Evolutionary conservation across 2,797 vertebrate species (phyloP).

Genomic region (Lacerta agilis): DNA sequence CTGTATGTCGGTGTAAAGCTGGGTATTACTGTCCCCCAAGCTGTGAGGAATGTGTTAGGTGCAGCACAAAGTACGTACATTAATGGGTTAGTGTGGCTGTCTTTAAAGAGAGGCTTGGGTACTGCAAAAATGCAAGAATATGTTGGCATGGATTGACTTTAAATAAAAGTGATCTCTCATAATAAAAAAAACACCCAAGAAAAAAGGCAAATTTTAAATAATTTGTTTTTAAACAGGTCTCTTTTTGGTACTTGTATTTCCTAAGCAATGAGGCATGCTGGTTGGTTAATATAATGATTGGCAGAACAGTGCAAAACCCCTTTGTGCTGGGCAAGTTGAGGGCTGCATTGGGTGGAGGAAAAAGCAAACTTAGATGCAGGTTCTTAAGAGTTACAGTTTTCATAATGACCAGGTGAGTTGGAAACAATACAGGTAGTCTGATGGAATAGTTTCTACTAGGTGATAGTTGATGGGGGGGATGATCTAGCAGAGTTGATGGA

Average conservation of each 20-base stretch:
- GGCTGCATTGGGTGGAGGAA: too few species aligned
- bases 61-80: constrained; percentile 52
- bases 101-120: not conserved
- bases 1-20: constrained; percentile 61
- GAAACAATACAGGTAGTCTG: too few species aligned
- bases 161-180: not conserved
- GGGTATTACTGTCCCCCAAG: constrained; percentile 43
- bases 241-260: not conserved
- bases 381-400: too few species aligned
- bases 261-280: not conserved
- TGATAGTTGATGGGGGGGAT: too few species aligned
- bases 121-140: not conserved
- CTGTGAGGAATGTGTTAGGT: constrained; percentile 58
- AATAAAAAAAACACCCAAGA: not conserved
- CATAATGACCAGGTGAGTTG: too few species aligned
- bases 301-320: too few species aligned
- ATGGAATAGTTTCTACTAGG: too few species aligned
- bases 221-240: not conserved
- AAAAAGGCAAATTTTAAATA: not conserved
- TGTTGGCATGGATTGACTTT: not conserved
- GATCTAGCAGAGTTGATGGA: too few species aligned
- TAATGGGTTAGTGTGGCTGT: not conserved
- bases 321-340: too few species aligned
- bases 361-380: too few species aligned
- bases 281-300: not conserved